These are phyloP conservation scores for Pterocles burchelli DNA, from an alignment of 2,113 vertebrate genomes.

Conservation along the genomic window DNA sequence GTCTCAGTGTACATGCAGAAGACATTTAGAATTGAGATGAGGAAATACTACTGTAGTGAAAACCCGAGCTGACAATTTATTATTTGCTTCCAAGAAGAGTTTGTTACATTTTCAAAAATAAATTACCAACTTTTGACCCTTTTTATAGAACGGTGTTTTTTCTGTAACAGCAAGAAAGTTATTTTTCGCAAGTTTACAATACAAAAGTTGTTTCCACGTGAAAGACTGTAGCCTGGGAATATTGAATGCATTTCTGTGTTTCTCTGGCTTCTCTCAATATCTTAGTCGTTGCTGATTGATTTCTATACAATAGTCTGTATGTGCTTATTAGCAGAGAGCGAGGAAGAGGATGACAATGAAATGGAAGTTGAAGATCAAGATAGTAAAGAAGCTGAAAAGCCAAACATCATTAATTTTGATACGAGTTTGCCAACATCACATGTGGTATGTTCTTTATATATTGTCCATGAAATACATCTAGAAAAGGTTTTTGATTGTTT, in stretches of 20 bases:
- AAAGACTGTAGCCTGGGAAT: neutral
- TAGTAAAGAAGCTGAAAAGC: slow-evolving; percentile 84
- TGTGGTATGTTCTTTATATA: slow-evolving; percentile 74
- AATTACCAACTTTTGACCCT: neutral
- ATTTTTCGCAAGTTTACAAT: neutral
- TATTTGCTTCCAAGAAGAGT: neutral
- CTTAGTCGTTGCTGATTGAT: neutral
- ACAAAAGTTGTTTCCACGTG: neutral
- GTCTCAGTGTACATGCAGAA: neutral
- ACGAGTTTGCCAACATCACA: slow-evolving; percentile 96
- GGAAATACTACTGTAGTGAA: neutral
- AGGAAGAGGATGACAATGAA: slow-evolving; percentile 88
- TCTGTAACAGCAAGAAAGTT: neutral
- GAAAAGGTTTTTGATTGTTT: neutral
- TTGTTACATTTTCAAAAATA: neutral
- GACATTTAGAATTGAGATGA: neutral
- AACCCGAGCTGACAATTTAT: neutral
- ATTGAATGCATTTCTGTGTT: neutral
- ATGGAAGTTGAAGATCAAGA: slow-evolving; percentile 96
- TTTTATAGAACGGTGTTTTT: neutral
- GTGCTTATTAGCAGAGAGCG: slow-evolving; percentile 78
- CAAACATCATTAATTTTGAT: slow-evolving; percentile 92
- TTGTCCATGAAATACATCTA: rapidly evolving
- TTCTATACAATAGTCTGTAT: neutral
- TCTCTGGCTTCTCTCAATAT: neutral